phyloP scores from a whole-genome alignment of 2,797 vertebrate genomes.

The Chiloscyllium punctatum region DNA sequence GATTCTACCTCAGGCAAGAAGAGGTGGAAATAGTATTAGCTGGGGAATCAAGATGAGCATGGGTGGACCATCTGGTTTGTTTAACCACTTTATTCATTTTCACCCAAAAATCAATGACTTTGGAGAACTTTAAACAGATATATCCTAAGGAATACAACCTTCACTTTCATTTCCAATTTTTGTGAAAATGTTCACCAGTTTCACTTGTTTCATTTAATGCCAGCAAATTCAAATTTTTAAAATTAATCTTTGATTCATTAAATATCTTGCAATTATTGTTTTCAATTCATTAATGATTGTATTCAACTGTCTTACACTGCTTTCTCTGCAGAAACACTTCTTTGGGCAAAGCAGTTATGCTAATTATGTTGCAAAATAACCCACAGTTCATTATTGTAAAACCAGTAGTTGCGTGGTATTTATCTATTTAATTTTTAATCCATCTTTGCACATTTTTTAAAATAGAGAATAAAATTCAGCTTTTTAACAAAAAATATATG shows the following conservation, averaged over 20 bases:
- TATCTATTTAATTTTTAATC: not conserved
- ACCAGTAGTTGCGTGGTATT: not conserved
- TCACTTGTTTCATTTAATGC: not conserved
- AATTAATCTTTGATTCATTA: not conserved
- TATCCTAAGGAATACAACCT: not conserved
- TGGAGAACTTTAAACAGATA: not conserved
- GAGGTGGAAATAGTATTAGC: slow-evolving; percentile 49
- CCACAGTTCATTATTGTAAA: not conserved
- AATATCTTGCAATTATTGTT: not conserved
- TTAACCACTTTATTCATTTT: slow-evolving; percentile 35
- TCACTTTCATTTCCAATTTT: not conserved
- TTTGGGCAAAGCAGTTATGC: not conserved
- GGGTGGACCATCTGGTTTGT: slow-evolving; percentile 54
- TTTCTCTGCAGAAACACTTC: not conserved
- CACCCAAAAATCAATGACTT: not conserved
- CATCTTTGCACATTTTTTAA: not conserved
- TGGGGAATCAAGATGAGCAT: slow-evolving; percentile 57
- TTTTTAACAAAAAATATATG: not conserved
- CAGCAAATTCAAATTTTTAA: not conserved
- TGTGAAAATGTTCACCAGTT: not conserved
- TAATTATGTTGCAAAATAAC: not conserved
- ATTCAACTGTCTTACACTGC: not conserved
- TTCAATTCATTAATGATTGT: not conserved
- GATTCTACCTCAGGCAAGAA: slow-evolving; percentile 45
- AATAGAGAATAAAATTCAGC: not conserved